A percentile compares a stretch with the other conserved stretches of the same genome.
These are phyloP conservation scores for Irena cyanogastra DNA, from an alignment of 2,113 vertebrate species.

Conservation along the genomic window DNA sequence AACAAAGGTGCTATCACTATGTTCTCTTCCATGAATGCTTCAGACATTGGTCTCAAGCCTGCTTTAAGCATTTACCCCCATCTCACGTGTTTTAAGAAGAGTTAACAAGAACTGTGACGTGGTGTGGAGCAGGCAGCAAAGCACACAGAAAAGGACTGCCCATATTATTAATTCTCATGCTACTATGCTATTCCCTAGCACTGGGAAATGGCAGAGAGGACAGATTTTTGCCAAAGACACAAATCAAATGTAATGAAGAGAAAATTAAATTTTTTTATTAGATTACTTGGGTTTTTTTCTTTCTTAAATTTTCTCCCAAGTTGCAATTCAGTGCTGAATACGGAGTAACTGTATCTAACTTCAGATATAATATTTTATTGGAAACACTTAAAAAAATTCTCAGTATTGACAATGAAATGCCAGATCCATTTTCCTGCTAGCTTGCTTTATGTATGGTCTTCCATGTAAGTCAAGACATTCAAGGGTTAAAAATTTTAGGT, in stretches of 20 bases:
- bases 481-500: background rate
- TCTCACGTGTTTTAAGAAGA: background rate
- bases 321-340: background rate
- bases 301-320: background rate
- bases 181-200: background rate
- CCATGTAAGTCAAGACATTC: background rate
- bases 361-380: background rate
- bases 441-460: background rate
- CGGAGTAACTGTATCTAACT: background rate
- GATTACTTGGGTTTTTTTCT: background rate
- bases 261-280: background rate
- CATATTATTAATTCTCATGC: background rate
- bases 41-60: background rate
- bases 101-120: background rate
- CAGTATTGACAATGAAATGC: background rate
- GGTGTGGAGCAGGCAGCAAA: background rate
- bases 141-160: background rate
- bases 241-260: background rate
- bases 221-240: background rate
- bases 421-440: background rate
- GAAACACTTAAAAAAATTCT: background rate
- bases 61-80: background rate
- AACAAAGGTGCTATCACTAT: background rate
- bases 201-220: background rate
- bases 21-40: background rate